Base-by-base conservation (phyloP, 2,113 vertebrate species). In the Macrotis lagotis region DNA sequence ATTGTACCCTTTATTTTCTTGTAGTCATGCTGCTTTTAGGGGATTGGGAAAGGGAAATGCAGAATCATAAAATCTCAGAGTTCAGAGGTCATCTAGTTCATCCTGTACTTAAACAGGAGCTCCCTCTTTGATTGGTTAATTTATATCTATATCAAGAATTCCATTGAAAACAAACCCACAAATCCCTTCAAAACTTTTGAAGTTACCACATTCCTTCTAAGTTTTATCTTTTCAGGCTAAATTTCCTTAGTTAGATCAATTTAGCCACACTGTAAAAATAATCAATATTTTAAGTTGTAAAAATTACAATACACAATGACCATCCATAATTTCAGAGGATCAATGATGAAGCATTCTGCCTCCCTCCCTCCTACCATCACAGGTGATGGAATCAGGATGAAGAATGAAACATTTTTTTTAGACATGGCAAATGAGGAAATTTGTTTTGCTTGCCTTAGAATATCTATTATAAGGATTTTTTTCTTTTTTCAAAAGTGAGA, bases 1-100 rank as follows among this genome's bases (percentile, higher is more conserved):
- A 89, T n/a, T 59, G 92, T n/a, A n/a, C n/a, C n/a, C 44, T 91
- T 92, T 66, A n/a, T 66, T 37, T 37, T 66, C 31, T 66, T 66
- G 59, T 10, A 66, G 59, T 12, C 59, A 16, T 14, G 0, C 5
- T 66, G 59, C 14, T 66, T 37, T 37, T 37, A 37, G 55, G 12
- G 12, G 31, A 66, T 3, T 37, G 12, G 31, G 3, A 66, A 66
- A 37, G 31, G 12, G 31, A 66, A 12, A 37, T 66, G 31, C 12
- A 37, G 59, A 37, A 66, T n/a, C 59, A 66, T 16, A 37, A 66
- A 37, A 37, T 66, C 59, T 66, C 12, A 66, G 31, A 66, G 31
- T 66, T 66, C 55, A 37, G 31, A 66, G 59, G 52, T 53, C 51
- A 52, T 52, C 52, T 26, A 25, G 8, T 66, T 8, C 31, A 66